Base-by-base conservation (phyloP, 2,888 invertebrate species). In the Augiades crinisus region DNA sequence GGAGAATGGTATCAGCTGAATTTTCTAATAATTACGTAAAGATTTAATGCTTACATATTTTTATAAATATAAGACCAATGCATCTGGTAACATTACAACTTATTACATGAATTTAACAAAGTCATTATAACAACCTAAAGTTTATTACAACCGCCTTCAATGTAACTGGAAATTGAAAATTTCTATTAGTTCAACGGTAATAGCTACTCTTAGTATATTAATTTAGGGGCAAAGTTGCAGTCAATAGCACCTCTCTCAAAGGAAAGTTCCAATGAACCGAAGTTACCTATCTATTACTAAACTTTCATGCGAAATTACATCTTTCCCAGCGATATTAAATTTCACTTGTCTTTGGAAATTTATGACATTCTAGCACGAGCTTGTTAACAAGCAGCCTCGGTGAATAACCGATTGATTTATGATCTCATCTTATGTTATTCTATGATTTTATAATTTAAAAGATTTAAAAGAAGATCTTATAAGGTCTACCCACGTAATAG, bases 301-400 rank as follows among this genome's bases (percentile, higher is more conserved):
- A 86, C 78, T 85, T 86, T 68, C 70, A 64, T 70, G 77, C 73
- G 78, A 80, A 83, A 84, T 83, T 81, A 81, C 78, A 75, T 77
- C 76, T 80, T 82, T 78, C 77, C 72, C 70, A 65, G 62, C 68
- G 77, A 83, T 85, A 86, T 86, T 84, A 86, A 85, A 86, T 85
- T 85, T 83, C 81, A 78, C 72, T 81, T 82, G 81, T 81, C 81
- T 78, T 71, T 69, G 70, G 57, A 72, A 82, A 85, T 83, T 85
- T 85, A 84, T 64, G 67, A 62, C 63, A 63, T 62, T 65, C 63
- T 70, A 63, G 69, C 59, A 70, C 67, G 64, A 67, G 65, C 70
- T 75, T 80, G 78, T 76, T 79, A 80, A 75, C 67, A 66, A 43
- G 19, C 40, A 24, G 24, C 49, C 17, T 49, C 41, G 34, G 49